A percentile compares a stretch with the other conserved stretches of the same genome.
These are phyloP conservation scores for Pagetopsis macropterus DNA, from an alignment of 2,797 vertebrate species.

Conservation along the genomic window DNA sequence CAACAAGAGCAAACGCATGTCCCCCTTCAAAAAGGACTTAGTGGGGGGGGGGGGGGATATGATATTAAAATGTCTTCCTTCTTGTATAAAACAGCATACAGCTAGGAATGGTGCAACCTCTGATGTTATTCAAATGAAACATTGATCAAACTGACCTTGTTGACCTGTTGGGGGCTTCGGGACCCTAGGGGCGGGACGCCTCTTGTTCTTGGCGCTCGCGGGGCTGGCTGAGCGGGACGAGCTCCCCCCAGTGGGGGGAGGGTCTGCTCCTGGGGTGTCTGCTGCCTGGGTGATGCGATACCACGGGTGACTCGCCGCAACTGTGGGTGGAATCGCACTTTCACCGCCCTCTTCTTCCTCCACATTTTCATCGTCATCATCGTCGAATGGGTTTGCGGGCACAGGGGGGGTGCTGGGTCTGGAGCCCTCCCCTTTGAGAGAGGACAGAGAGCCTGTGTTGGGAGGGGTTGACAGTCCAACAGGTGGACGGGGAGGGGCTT, in stretches of 20 bases:
- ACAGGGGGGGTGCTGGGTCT: slow-evolving; percentile 77
- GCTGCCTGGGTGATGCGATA: slow-evolving; percentile 87
- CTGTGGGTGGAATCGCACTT: slow-evolving; percentile 60
- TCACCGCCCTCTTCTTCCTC: slow-evolving; percentile 70
- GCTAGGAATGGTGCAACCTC: neutral
- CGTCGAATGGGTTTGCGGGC: slow-evolving; percentile 92
- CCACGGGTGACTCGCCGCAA: slow-evolving; percentile 90
- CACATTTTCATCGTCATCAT: slow-evolving; percentile 80
- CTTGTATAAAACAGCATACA: neutral
- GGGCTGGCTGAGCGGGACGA: slow-evolving; percentile 74
- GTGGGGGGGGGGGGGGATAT: neutral
- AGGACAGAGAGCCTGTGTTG: slow-evolving; percentile 79
- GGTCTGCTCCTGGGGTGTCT: slow-evolving; percentile 68
- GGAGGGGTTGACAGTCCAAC: slow-evolving; percentile 65
- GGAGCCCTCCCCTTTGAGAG: slow-evolving; percentile 86
- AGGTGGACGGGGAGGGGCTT: slow-evolving; percentile 86
- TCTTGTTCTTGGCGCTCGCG: slow-evolving; percentile 86
- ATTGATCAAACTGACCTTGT: slow-evolving; percentile 73
- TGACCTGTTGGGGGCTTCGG: slow-evolving; percentile 84
- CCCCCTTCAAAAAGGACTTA: neutral
- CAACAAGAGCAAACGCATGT: neutral
- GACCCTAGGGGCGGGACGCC: slow-evolving; percentile 88
- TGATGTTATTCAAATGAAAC: neutral
- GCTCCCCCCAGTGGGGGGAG: slow-evolving; percentile 70
- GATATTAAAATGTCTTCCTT: neutral